These are phyloP conservation scores for Pygocentrus nattereri DNA, from an alignment of 2,797 vertebrate genomes.

Conservation along the genomic window DNA sequence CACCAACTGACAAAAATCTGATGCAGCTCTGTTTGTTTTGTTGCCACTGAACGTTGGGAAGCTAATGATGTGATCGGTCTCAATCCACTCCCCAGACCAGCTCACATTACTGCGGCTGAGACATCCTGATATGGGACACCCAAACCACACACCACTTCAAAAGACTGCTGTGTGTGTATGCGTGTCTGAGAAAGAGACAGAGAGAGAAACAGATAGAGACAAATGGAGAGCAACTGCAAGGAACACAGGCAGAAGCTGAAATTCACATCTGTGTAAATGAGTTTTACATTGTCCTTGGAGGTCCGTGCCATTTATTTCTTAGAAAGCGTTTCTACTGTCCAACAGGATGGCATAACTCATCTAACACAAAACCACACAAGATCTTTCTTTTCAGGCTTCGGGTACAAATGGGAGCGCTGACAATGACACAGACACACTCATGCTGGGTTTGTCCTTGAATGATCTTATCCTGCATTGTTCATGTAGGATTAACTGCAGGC, in stretches of 20 bases:
- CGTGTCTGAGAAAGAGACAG: constrained; percentile 15
- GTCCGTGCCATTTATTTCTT: constrained; percentile 14
- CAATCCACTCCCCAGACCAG: constrained; percentile 36
- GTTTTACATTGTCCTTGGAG: constrained; percentile 32
- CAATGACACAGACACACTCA: not conserved
- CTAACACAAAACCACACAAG: not conserved
- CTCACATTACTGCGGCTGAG: constrained; percentile 41
- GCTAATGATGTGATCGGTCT: constrained; percentile 45
- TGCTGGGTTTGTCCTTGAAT: not conserved
- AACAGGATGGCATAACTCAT: constrained; percentile 7
- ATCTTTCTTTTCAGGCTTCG: not conserved
- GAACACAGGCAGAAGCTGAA: constrained; percentile 9
- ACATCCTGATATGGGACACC: constrained; percentile 37
- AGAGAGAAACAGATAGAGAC: not conserved
- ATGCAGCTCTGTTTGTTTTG: constrained; percentile 51
- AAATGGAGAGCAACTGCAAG: constrained; percentile 1
- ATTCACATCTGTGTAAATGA: constrained; percentile 29
- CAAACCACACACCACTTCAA: constrained; percentile 29
- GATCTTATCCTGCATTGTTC: constrained; percentile 1
- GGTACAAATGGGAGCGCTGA: not conserved
- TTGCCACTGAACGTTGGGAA: constrained; percentile 43
- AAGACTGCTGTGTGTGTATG: constrained; percentile 7
- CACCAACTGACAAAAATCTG: not conserved
- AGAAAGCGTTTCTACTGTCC: constrained; percentile 8
- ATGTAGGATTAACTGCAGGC: not conserved